Percentiles rank a stretch among this genome's conserved stretches.
These are phyloP conservation scores for Parauchenoglanis punctatus DNA, from an alignment of 2,797 vertebrate species.

Conservation along the genomic window DNA sequence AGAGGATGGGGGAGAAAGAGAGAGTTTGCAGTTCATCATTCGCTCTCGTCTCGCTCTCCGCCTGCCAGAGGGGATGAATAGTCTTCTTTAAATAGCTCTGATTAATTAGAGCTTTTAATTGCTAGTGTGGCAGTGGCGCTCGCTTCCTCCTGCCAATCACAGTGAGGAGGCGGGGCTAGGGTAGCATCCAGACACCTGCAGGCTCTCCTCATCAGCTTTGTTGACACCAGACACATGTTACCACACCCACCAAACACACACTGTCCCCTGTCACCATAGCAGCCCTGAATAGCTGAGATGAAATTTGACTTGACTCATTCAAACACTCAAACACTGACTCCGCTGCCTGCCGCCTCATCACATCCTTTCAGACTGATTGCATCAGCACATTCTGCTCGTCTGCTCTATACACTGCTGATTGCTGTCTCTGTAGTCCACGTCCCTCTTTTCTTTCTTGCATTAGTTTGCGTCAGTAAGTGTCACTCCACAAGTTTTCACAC, in stretches of 20 bases:
- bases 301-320: constrained; percentile 24
- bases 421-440: constrained; percentile 49
- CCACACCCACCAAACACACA: constrained; percentile 44
- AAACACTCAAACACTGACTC: constrained; percentile 13
- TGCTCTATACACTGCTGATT: constrained; percentile 60
- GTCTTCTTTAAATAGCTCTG: constrained; percentile 76
- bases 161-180: constrained; percentile 39
- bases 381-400: constrained; percentile 64
- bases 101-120: constrained; percentile 79
- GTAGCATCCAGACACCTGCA: constrained; percentile 52
- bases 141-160: constrained; percentile 58
- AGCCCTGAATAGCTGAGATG: constrained; percentile 42
- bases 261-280: constrained; percentile 38
- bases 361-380: constrained; percentile 65
- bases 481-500: constrained; percentile 8
- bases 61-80: constrained; percentile 66
- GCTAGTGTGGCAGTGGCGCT: constrained; percentile 58
- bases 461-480: constrained; percentile 69
- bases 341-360: constrained; percentile 33
- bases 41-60: constrained; percentile 52
- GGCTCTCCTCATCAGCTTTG: constrained; percentile 65
- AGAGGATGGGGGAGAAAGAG: constrained; percentile 38
- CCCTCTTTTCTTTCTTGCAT: constrained; percentile 60
- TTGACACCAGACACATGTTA: constrained; percentile 52
- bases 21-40: constrained; percentile 62